These are phyloP conservation scores for Struthio camelus DNA, from an alignment of 2,113 vertebrate species.

Conservation along the genomic window DNA sequence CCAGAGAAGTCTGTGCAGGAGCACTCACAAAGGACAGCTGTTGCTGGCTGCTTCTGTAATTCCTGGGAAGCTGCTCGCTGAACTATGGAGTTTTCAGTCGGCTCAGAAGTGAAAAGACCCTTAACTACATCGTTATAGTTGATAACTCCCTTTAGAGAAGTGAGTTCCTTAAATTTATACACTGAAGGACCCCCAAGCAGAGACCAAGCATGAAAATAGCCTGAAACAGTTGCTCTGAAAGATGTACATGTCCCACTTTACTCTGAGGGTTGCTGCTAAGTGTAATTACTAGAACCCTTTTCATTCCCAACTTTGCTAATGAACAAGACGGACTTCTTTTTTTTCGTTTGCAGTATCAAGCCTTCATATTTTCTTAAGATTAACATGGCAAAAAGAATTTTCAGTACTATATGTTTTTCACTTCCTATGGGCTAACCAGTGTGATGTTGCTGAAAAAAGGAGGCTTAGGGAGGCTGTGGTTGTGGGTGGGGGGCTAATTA, in stretches of 20 bases:
- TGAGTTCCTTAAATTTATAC: not conserved
- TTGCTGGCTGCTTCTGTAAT: not conserved
- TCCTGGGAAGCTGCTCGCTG: not conserved
- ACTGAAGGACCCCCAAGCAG: not conserved
- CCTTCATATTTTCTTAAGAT: not conserved
- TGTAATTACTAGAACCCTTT: not conserved
- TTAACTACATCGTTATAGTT: not conserved
- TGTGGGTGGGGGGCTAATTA: not conserved
- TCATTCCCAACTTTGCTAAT: not conserved
- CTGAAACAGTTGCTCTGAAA: not conserved
- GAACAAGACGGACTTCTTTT: not conserved
- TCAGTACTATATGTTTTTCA: not conserved
- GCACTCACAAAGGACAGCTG: not conserved
- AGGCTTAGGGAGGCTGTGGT: not conserved
- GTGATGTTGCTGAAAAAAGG: not conserved
- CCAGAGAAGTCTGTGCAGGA: not conserved
- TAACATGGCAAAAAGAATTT: not conserved
- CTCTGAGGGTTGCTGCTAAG: not conserved
- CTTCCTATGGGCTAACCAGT: not conserved
- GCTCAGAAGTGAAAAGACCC: not conserved
- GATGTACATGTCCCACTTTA: fast-evolving
- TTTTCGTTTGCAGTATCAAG: not conserved
- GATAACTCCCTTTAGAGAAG: not conserved
- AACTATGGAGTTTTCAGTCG: not conserved
- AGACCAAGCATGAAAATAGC: not conserved